Base-by-base conservation (phyloP, 1,140 invertebrate genomes). In the Brachionus rotundiformis region DNA sequence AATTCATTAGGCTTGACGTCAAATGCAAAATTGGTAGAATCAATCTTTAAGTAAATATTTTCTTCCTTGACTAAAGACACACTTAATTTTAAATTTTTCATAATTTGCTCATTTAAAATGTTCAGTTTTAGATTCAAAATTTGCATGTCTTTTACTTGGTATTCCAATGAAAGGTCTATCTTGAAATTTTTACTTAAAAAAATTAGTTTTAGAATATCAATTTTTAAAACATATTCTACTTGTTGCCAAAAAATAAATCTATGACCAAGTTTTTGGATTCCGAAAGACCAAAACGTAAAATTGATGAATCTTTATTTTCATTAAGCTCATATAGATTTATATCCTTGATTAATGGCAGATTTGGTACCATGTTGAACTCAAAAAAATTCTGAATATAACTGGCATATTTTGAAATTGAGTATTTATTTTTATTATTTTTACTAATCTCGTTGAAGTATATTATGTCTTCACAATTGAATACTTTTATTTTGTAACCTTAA, bases 401-500 rank as follows among this genome's bases (percentile, higher is more conserved):
- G 1, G 19, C 13, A 65, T 11, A 65, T 65, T 65, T 73, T 44
- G 36, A 23, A 44, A 23, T 73, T n/a, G 63, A 68, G 63, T 68
- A 68, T 68, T 36, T 68, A 68, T 68, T 73, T 44, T 73, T 73
- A 27, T 44, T 44, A 25, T 73, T 16, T 16, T 44, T 1, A 44
- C 19, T 25, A 19, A 73, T 73, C 25, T 73, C 68, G 11, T 31
- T 44, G 44, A 73, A 73, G 19, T 44, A 73, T 11, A 73, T 73
- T 25, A 25, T 73, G 11, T 44, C 19, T 16, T 73, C 41, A 8
- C 19, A 44, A 11, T 73, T 73, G 10, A 73, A 44, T 11, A 23
- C 25, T 11, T 3, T n/a, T 25, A 73, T 44, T 23, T 73, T 41
- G 25, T 73, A 73, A 8, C 68, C 68, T 73, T 44, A 73, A 44